These are phyloP conservation scores for Brachyhypopomus gauderio DNA, from an alignment of 2,113 vertebrate genomes.

Conservation along the genomic window DNA sequence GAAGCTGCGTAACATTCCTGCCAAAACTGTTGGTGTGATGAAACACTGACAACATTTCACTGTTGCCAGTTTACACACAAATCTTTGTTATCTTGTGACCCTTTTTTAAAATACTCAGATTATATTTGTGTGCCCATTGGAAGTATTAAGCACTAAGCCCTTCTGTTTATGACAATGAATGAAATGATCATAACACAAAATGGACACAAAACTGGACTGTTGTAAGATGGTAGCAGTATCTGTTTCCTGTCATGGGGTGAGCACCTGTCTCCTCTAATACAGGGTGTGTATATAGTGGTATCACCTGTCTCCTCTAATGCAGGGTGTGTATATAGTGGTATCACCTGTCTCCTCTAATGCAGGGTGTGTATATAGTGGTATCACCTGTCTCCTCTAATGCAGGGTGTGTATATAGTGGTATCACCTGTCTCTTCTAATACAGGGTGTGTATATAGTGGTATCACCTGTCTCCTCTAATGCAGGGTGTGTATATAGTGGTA, in stretches of 20 bases:
- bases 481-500: no score
- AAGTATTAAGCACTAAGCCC: not conserved
- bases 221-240: not conserved
- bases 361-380: not conserved
- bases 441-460: not conserved
- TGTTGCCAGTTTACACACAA: no score
- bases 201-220: not conserved
- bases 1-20: no score
- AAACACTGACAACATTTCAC: no score
- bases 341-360: conserved; percentile 18
- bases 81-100: no score
- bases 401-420: no score
- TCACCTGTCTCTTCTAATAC: conserved; percentile 14
- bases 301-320: conserved; percentile 2
- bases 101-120: no score
- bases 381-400: conserved; percentile 2
- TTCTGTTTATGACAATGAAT: not conserved
- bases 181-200: not conserved
- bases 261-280: conserved; percentile 15
- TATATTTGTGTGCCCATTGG: no score
- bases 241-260: conserved; percentile 15
- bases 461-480: conserved; percentile 2
- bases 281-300: not conserved
- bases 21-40: no score
- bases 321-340: conserved; percentile 16